phyloP scores from a whole-genome alignment of 2,797 vertebrate species.

The Hippocampus kuda region DNA sequence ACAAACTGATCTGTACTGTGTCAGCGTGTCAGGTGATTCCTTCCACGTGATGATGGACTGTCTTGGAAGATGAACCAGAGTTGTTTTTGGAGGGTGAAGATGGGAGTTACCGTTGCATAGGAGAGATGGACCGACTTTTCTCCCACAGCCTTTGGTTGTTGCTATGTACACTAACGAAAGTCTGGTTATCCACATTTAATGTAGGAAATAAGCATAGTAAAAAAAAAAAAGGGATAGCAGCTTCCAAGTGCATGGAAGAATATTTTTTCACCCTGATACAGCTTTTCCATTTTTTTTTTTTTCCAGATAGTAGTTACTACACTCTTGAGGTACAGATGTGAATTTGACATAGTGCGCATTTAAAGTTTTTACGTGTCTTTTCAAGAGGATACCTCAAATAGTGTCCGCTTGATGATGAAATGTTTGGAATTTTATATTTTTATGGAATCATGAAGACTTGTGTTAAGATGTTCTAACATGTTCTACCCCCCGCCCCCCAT shows the following conservation, averaged over 20 bases:
- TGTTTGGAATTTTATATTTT: slow-evolving; percentile 43
- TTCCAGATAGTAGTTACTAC: slow-evolving; percentile 49
- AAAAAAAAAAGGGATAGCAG: slow-evolving; percentile 64
- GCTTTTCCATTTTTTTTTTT: slow-evolving; percentile 38
- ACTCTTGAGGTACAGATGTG: slow-evolving; percentile 62
- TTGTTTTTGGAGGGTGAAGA: neutral
- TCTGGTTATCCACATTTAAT: slow-evolving; percentile 75
- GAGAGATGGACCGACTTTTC: slow-evolving; percentile 53
- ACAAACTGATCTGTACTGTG: slow-evolving; percentile 55
- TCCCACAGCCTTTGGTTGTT: slow-evolving; percentile 50
- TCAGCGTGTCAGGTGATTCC: neutral
- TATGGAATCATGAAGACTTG: slow-evolving; percentile 36
- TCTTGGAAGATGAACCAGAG: neutral
- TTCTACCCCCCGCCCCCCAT: slow-evolving; percentile 29
- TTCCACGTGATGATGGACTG: neutral
- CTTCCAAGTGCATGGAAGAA: slow-evolving; percentile 63
- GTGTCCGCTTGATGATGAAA: slow-evolving; percentile 44
- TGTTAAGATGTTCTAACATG: slow-evolving; percentile 38
- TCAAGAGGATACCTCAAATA: slow-evolving; percentile 21
- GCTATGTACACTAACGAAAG: slow-evolving; percentile 51
- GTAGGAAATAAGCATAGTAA: slow-evolving; percentile 58
- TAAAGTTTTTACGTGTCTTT: slow-evolving; percentile 55
- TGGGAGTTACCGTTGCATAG: slow-evolving; percentile 13
- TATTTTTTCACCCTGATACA: slow-evolving; percentile 57
- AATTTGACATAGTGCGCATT: slow-evolving; percentile 54